Conservation (phyloP, 2,113 vertebrate genomes). For the Myanophis thanlyinensis region DNA sequence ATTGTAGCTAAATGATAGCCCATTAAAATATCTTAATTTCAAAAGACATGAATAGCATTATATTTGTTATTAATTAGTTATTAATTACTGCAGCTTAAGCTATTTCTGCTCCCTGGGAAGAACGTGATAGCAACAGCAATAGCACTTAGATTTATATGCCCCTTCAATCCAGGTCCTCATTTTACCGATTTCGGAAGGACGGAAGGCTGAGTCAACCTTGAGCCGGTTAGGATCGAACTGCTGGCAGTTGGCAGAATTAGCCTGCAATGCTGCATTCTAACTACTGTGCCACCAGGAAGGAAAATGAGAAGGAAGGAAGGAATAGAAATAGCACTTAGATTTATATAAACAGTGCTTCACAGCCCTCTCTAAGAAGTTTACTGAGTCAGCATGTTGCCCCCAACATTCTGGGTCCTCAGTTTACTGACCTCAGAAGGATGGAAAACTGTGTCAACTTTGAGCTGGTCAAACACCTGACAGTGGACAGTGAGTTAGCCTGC, state of each 20-base stretch:
- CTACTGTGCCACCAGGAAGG: no score
- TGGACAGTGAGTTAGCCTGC: no score
- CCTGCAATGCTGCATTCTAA: no score
- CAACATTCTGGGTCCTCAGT: not conserved
- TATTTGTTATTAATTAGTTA: not conserved
- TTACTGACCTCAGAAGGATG: not conserved
- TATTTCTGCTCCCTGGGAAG: not conserved
- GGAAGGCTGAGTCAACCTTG: no score
- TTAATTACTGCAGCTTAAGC: not conserved
- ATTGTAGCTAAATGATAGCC: slow-evolving; percentile 37
- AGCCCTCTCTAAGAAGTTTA: not conserved
- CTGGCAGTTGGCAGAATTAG: no score
- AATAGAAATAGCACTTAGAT: no score
- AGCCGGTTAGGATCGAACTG: no score
- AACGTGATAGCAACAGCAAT: not conserved
- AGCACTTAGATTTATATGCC: not conserved
- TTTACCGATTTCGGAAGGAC: no score
- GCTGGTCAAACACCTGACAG: no score
- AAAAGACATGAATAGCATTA: slow-evolving; percentile 19
- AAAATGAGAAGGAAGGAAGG: no score
- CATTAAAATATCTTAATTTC: slow-evolving; percentile 49
- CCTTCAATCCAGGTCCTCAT: not conserved
- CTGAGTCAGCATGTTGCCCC: not conserved
- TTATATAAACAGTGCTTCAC: not conserved
- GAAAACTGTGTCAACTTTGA: no score